These are phyloP conservation scores for Lycophotia porphyrea DNA, from an alignment of 2,888 invertebrate species.

Conservation along the genomic window DNA sequence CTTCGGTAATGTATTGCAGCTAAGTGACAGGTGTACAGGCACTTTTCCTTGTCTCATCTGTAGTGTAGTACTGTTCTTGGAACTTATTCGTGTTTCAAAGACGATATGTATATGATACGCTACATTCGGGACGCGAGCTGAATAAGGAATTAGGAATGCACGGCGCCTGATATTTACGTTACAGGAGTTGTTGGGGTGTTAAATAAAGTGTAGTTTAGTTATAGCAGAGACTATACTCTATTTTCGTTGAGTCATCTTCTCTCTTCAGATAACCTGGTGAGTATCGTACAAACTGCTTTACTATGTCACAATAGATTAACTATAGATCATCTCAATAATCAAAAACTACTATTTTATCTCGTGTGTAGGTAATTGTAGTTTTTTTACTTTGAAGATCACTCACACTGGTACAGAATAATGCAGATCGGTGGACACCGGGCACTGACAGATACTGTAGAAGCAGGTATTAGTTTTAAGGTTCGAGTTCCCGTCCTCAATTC, in stretches of 20 bases:
- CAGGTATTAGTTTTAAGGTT: too few species aligned
- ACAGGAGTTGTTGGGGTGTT: not conserved
- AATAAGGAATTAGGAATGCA: not conserved
- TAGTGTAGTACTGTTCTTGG: not conserved
- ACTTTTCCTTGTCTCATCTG: not conserved
- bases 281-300: not conserved
- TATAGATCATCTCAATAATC: not conserved
- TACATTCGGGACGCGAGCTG: not conserved
- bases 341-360: too few species aligned
- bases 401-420: too few species aligned
- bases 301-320: not conserved
- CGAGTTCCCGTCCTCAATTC: too few species aligned
- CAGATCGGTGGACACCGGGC: too few species aligned
- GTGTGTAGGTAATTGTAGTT: too few species aligned
- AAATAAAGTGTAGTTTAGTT: not conserved
- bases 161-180: not conserved
- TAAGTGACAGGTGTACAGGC: constrained; percentile 10
- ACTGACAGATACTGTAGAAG: too few species aligned
- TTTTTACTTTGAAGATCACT: too few species aligned
- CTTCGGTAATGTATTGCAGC: not conserved
- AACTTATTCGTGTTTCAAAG: not conserved
- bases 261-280: not conserved
- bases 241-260: not conserved
- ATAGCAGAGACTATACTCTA: not conserved
- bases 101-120: too few species aligned